phyloP scores from a whole-genome alignment of 2,888 invertebrate species.

The Agapetus fuscipes region DNA sequence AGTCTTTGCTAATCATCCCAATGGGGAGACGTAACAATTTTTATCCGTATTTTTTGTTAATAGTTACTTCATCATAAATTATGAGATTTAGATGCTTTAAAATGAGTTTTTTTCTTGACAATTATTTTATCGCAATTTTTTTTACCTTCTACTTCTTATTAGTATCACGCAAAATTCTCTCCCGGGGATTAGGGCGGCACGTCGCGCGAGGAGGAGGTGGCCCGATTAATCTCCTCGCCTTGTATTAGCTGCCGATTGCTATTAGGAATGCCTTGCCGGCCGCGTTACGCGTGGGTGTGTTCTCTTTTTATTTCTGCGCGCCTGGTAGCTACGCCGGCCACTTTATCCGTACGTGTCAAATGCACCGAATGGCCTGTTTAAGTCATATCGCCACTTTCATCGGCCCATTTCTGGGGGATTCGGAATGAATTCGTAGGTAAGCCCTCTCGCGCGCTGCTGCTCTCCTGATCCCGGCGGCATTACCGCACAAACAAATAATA shows the following conservation, averaged over 20 bases:
- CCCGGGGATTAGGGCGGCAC: no score
- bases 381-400: constrained; percentile 27
- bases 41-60: no score
- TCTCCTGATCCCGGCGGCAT: constrained; percentile 4
- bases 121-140: no score
- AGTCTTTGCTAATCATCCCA: no score
- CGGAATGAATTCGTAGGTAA: constrained; percentile 16
- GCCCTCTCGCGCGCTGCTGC: no score
- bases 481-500: constrained; percentile 7
- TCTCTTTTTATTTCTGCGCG: constrained; percentile 12
- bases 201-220: constrained; percentile 7
- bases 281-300: constrained; percentile 10
- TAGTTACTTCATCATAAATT: no score
- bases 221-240: constrained; percentile 18
- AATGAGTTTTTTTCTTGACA: no score
- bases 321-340: constrained; percentile 5
- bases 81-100: no score
- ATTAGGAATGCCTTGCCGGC: constrained; percentile 16
- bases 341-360: constrained; percentile 33
- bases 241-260: constrained; percentile 18
- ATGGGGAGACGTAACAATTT: no score
- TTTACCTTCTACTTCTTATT: no score
- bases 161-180: no score
- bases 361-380: constrained; percentile 44
- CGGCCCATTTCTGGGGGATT: constrained; percentile 20